phyloP scores from a whole-genome alignment of 2,888 invertebrate genomes.

The Acrocera orbiculus region DNA sequence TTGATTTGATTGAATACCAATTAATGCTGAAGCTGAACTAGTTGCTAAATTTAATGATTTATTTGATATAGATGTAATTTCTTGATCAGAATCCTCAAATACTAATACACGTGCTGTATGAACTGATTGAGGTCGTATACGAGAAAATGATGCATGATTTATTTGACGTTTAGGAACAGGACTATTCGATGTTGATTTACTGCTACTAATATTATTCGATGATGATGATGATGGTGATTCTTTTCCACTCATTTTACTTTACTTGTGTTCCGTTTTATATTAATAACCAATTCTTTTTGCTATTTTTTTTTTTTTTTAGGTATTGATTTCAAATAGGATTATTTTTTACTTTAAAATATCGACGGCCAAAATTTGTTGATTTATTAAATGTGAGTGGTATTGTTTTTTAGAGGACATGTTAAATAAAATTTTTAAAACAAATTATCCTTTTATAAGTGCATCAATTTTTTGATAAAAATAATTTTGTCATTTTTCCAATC shows the following conservation, averaged over 20 bases:
- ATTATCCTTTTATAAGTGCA: no score
- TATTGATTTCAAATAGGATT: no score
- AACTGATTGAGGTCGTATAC: conserved; percentile 36
- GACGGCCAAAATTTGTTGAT: no score
- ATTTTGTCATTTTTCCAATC: no score
- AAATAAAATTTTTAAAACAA: no score
- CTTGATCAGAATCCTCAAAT: conserved; percentile 54
- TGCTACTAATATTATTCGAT: conserved; percentile 1
- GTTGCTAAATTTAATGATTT: not conserved
- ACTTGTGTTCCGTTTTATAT: not conserved
- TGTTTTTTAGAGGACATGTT: no score
- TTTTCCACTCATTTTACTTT: conserved; percentile 6
- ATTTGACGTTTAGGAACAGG: not conserved
- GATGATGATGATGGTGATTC: conserved; percentile 3
- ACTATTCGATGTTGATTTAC: conserved; percentile 6
- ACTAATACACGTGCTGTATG: conserved; percentile 60
- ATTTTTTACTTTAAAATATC: no score
- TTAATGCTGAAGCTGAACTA: not conserved
- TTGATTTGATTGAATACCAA: no score
- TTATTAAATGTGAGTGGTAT: no score
- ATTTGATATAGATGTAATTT: conserved; percentile 15
- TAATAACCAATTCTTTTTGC: no score
- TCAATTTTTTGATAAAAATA: no score
- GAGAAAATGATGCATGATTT: not conserved
- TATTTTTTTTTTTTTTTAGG: no score